A percentile compares a stretch with the other conserved stretches of the same genome.
These are phyloP conservation scores for Burhinus bistriatus DNA, from an alignment of 2,113 vertebrate species.

Conservation along the genomic window DNA sequence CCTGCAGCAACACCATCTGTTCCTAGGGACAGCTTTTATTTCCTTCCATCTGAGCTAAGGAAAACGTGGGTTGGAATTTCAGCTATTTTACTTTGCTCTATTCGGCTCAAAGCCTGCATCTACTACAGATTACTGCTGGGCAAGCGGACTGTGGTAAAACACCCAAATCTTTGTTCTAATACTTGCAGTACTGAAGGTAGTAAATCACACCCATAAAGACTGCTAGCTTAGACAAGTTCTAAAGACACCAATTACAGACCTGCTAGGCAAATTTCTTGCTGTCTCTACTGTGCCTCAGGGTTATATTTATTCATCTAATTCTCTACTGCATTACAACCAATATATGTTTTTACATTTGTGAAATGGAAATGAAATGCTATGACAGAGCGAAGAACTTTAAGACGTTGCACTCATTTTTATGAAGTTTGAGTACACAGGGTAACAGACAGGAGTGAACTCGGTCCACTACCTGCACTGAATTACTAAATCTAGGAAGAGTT, in stretches of 20 bases:
- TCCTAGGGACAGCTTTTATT: conserved; percentile 64
- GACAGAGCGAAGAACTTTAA: neutral
- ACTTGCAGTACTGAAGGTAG: neutral
- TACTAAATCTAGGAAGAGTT: neutral
- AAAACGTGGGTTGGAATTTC: conserved; percentile 63
- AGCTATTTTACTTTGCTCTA: conserved; percentile 65
- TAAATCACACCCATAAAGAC: neutral
- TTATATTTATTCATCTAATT: neutral
- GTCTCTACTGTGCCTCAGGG: neutral
- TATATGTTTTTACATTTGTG: neutral
- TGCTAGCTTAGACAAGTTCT: neutral
- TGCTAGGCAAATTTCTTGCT: neutral
- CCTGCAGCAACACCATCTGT: conserved; percentile 65
- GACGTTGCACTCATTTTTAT: accelerated
- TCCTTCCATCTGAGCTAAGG: conserved; percentile 63
- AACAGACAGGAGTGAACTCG: neutral
- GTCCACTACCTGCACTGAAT: neutral
- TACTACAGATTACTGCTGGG: conserved; percentile 41
- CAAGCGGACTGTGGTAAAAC: neutral
- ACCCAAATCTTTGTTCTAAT: conserved; percentile 6
- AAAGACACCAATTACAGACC: neutral
- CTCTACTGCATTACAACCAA: neutral
- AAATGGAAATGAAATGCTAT: neutral
- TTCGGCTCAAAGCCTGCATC: conserved; percentile 58
- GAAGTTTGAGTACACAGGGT: neutral